These are phyloP conservation scores for Ahaetulla prasina DNA, from an alignment of 2,113 vertebrate genomes.

Conservation along the genomic window DNA sequence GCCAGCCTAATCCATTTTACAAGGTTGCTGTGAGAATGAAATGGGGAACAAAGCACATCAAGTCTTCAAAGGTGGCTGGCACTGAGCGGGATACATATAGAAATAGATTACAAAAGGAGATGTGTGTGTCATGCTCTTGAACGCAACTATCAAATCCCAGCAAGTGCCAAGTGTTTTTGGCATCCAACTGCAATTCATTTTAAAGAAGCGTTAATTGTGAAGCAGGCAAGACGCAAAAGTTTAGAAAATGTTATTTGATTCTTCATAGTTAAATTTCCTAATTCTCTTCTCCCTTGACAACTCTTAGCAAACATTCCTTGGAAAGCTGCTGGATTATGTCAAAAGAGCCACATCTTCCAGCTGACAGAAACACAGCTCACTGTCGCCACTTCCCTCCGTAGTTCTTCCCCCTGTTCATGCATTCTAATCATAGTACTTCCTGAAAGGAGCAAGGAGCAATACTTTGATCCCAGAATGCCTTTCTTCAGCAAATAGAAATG, in stretches of 20 bases:
- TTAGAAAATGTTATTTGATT: constrained; percentile 34
- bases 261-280: constrained; percentile 35
- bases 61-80: background rate
- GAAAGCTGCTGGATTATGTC: constrained; percentile 29
- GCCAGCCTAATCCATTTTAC: background rate
- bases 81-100: background rate
- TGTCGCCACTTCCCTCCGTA: background rate
- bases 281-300: constrained; percentile 33
- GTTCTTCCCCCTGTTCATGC: background rate
- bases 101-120: background rate
- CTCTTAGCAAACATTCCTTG: constrained; percentile 19
- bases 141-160: background rate
- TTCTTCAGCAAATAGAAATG: background rate
- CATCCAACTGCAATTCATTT: constrained; percentile 19
- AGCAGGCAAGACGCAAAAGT: constrained; percentile 31
- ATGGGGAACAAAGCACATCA: background rate
- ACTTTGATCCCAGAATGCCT: background rate
- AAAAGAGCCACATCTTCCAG: constrained; percentile 15
- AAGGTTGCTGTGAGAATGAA: background rate
- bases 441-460: background rate
- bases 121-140: background rate
- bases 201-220: constrained; percentile 13
- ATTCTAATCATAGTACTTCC: background rate
- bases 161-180: background rate
- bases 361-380: constrained; percentile 16